These are phyloP conservation scores for Barnardius zonarius DNA, from an alignment of 2,113 vertebrate genomes.

Conservation along the genomic window DNA sequence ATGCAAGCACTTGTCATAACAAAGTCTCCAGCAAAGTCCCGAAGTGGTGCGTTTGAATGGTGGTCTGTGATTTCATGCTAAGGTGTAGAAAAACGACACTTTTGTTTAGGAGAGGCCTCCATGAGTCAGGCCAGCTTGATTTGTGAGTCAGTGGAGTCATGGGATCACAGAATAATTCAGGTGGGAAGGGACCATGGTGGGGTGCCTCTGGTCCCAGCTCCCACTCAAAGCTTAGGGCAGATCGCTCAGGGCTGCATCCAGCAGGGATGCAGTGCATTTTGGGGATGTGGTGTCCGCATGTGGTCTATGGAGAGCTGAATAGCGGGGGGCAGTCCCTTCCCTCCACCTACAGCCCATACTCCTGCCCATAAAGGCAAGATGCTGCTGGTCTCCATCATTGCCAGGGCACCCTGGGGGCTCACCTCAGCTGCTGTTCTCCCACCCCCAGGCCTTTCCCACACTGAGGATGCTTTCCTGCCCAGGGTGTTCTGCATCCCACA, in stretches of 20 bases:
- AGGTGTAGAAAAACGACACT: not conserved
- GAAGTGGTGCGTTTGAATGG: not conserved
- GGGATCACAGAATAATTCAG: not conserved
- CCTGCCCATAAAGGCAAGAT: not conserved
- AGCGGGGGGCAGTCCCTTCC: not conserved
- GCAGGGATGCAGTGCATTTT: fast-evolving
- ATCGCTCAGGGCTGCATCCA: not conserved
- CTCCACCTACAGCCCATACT: fast-evolving
- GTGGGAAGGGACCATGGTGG: fast-evolving
- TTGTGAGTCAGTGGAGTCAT: not conserved
- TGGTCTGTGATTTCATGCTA: not conserved
- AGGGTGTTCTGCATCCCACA: not conserved
- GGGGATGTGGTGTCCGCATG: fast-evolving
- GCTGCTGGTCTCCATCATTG: not conserved
- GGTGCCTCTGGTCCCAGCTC: not conserved
- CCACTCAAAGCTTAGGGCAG: not conserved
- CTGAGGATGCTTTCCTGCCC: not conserved
- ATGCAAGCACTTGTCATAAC: not conserved
- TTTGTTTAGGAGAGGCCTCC: not conserved
- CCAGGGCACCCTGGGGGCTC: not conserved
- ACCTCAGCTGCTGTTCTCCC: not conserved
- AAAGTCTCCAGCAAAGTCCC: not conserved
- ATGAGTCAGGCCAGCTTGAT: not conserved
- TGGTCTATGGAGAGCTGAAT: not conserved
- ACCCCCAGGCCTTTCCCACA: fast-evolving